Conservation (phyloP, 2,113 vertebrate genomes). For the Ardeotis arabs region DNA sequence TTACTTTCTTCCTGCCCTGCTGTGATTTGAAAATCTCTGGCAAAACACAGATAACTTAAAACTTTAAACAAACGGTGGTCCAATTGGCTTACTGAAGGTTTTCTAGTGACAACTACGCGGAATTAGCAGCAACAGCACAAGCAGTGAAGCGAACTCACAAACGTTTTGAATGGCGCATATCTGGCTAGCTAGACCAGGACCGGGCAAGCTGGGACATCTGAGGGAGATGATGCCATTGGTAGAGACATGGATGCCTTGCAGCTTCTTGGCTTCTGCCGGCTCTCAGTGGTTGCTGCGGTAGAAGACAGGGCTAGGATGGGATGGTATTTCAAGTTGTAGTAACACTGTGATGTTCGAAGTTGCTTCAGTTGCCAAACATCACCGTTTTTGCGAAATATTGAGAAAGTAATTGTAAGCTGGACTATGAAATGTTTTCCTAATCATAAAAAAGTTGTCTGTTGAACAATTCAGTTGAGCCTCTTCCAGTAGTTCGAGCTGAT, state of each 20-base stretch:
- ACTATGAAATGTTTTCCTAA: background rate
- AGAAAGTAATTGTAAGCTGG: background rate
- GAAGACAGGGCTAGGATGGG: background rate
- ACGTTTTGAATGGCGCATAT: background rate
- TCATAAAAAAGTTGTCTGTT: background rate
- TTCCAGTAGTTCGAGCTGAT: background rate
- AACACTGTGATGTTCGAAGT: fast-evolving
- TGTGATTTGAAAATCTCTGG: background rate
- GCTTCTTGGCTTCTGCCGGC: background rate
- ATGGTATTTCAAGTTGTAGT: fast-evolving
- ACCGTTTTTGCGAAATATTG: background rate
- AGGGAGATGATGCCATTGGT: background rate
- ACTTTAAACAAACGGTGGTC: background rate
- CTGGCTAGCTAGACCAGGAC: background rate
- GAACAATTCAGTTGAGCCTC: background rate
- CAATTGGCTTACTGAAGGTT: background rate
- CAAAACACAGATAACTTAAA: background rate
- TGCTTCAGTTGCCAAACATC: background rate
- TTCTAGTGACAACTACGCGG: background rate
- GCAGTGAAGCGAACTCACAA: background rate
- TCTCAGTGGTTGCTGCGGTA: background rate
- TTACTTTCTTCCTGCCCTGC: background rate
- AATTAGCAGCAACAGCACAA: background rate
- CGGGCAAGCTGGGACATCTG: background rate
- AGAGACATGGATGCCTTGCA: background rate